Base-by-base conservation (phyloP, 2,797 vertebrate species). In the Buphagus erythrorhynchus region DNA sequence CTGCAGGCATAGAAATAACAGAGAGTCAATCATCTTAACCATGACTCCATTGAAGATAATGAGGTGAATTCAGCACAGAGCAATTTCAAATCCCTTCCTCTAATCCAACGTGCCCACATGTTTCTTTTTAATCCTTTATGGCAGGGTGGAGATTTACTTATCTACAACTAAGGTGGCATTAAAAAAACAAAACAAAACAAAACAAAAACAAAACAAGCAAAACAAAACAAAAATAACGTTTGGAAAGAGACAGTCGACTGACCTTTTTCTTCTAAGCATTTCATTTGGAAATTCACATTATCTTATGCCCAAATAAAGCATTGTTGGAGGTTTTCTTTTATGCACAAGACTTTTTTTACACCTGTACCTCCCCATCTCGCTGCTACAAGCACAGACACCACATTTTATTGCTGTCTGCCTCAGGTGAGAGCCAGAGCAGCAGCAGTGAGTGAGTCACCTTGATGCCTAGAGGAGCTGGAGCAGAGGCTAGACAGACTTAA, bases 401-500 rank as follows among this genome's bases (percentile, higher is more conserved):
- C 5, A 33, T 78, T 61, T 59, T 7, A 5, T 11, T 42, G 25
- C 66, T 84, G 58, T 28, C 22, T 82, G 36, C 31, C 54, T 16
- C 40, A 33, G 51, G 59, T n/a, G 52, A 81, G 52, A 42, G 6
- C 57, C 35, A 10, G 52, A 54, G 38, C 24, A 67, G 66, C 1
- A 68, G 54, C n/a, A 68, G 63, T 0, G 0, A 22, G 54, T 4
- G 3, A 36, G 24, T 95, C 94, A 99, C 99, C 40, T 40, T 40
- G 40, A 40, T 40, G 40, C 15, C 40, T 40, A 40, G 40, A 40
- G 40, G 40, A 40, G 15, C 40, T 40, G 40, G 15, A 40, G 16
- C 14, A 40, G 38, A 40, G 38, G 14, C 38, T 40, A 40, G 11
- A 36, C 38, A 40, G 14, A 40, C 12, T 38, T 38, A 38, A 38